Conservation (phyloP, 1,140 invertebrate genomes). For the Thaumatotibia leucotreta region DNA sequence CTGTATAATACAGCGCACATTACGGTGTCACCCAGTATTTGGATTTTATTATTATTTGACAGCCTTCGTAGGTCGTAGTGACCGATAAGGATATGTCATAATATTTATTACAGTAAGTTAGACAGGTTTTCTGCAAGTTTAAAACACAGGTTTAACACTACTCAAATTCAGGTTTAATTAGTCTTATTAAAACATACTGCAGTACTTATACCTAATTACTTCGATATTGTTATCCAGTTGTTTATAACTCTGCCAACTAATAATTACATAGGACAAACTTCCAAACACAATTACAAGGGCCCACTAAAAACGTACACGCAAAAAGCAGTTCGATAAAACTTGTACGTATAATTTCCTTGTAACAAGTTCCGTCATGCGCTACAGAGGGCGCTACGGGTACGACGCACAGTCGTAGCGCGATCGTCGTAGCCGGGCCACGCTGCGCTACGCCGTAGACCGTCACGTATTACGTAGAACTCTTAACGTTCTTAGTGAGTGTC, state of each 20-base stretch:
- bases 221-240: background rate
- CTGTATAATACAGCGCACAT: no score
- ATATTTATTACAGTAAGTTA: no score
- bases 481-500: background rate
- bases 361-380: background rate
- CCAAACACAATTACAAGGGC: background rate
- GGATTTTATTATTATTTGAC: no score
- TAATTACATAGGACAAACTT: background rate
- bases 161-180: background rate
- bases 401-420: constrained; percentile 10
- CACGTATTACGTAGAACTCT: background rate
- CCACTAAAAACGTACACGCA: background rate
- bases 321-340: constrained; percentile 13
- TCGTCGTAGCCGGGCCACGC: background rate
- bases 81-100: no score
- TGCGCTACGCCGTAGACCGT: background rate
- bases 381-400: background rate
- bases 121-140: background rate
- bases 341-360: constrained; percentile 2
- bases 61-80: no score
- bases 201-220: background rate
- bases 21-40: no score
- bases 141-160: background rate
- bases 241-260: background rate
- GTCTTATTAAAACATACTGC: background rate